Evolutionary conservation across 1,140 invertebrate species (phyloP).

Genomic region (Platorchestia sp.): DNA sequence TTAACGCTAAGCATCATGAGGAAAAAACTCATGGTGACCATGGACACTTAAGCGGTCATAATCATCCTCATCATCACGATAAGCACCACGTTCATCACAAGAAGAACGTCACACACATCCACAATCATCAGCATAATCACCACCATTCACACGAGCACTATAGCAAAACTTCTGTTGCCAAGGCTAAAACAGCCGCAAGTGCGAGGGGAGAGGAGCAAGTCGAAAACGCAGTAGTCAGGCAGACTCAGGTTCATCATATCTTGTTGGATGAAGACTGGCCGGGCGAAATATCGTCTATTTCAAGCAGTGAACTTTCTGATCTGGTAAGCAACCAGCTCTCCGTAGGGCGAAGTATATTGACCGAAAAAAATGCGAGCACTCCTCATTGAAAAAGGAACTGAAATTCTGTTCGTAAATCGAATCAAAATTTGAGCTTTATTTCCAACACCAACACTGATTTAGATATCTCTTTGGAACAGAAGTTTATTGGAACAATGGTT

Average conservation of each 20-base stretch:
- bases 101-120: neutral
- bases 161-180: neutral
- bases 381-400: neutral
- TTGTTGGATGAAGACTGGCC: neutral
- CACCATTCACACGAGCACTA: slow-evolving; percentile 16
- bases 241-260: neutral
- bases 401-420: neutral
- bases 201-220: neutral
- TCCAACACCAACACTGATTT: neutral
- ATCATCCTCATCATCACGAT: neutral
- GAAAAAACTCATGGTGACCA: neutral
- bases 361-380: neutral
- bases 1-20: neutral
- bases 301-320: neutral
- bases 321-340: neutral
- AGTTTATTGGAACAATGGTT: neutral
- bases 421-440: neutral
- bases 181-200: neutral
- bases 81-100: neutral
- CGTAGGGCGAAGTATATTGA: neutral
- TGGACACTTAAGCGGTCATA: no score
- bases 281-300: neutral
- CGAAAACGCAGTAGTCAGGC: neutral
- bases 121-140: slow-evolving; percentile 6
- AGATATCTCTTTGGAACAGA: neutral